phyloP scores from a whole-genome alignment of 1,140 invertebrate genomes.

The Hermetia illucens region DNA sequence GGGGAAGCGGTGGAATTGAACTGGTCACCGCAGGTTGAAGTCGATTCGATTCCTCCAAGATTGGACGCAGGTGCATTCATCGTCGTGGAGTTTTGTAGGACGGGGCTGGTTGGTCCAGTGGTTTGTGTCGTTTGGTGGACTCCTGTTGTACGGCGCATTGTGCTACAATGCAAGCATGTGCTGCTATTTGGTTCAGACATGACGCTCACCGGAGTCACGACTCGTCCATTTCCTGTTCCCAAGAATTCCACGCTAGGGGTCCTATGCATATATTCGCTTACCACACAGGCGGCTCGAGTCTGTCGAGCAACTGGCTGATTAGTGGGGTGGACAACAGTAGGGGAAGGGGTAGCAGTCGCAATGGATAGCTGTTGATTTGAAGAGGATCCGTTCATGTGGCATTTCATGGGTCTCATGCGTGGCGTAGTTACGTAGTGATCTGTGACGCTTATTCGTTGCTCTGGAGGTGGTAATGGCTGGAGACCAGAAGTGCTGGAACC shows the following conservation, averaged over 20 bases:
- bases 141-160: slow-evolving; percentile 24
- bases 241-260: slow-evolving; percentile 8
- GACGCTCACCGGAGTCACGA: slow-evolving; percentile 6
- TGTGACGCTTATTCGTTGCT: not conserved
- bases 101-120: slow-evolving; percentile 28
- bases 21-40: not conserved
- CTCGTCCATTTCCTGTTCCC: not conserved
- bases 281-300: not conserved
- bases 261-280: slow-evolving; percentile 3
- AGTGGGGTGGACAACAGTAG: not conserved
- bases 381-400: not conserved
- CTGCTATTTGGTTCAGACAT: slow-evolving; percentile 4
- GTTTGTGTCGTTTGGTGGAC: slow-evolving; percentile 30
- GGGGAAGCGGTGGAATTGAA: slow-evolving; percentile 2
- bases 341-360: not conserved
- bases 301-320: not conserved
- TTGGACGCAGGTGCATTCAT: not conserved
- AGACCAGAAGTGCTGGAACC: slow-evolving; percentile 1
- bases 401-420: slow-evolving; percentile 3
- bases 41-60: not conserved
- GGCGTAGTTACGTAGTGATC: slow-evolving; percentile 9
- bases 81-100: slow-evolving; percentile 13
- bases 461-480: not conserved
- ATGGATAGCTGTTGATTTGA: slow-evolving; percentile 1
- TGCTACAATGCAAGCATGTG: slow-evolving; percentile 28